Base-by-base conservation (phyloP, 1,140 invertebrate genomes). In the Lordiphosa mommai region DNA sequence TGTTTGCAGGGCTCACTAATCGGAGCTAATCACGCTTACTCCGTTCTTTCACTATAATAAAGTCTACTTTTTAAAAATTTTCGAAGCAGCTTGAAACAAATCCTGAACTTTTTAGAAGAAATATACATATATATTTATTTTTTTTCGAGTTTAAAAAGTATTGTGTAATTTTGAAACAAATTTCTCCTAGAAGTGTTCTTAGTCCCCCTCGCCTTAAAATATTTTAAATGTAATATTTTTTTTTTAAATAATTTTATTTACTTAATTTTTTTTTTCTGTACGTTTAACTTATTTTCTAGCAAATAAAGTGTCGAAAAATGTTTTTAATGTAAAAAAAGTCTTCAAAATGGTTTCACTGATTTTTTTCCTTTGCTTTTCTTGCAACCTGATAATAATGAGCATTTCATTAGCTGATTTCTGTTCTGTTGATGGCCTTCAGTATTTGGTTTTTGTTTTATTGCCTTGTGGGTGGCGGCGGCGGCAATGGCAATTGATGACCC, bases 231-330 rank as follows among this genome's bases (percentile, higher is more conserved):
- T 57, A n/a, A n/a, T n/a, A 44, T 29, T 20, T 72, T 30, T 65
- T 38, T 63, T 36, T 36, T 38, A 64, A 44, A 7, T 37, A 49
- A 48, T 47, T 52, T 33, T 64, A 55, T 43, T 49, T 20, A 66
- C 55, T 33, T 44, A 58, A 47, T 48, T 37, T 16, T 12, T 66
- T 67, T 57, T 57, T 33, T 57, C 43, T 60, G 51, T 57, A 61
- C 38, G 59, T 69, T 36, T 71, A 82, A 72, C 71, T 77, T 77
- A 84, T 82, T 77, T 67, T 41, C 50, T 82, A 72, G 68, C 64
- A 61, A 84, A 82, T 84, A 82, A 82, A 84, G 58, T 82, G 68
- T 82, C 72, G 53, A 84, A 82, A 76, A 82, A 41, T 46, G 27
- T 36, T 14, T 49, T 49, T 41, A 49, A 68, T 33, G 23, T 34